A percentile compares a stretch with the other conserved stretches of the same genome.
These are phyloP conservation scores for Phainopepla nitens DNA, from an alignment of 2,113 vertebrate species.

Conservation along the genomic window DNA sequence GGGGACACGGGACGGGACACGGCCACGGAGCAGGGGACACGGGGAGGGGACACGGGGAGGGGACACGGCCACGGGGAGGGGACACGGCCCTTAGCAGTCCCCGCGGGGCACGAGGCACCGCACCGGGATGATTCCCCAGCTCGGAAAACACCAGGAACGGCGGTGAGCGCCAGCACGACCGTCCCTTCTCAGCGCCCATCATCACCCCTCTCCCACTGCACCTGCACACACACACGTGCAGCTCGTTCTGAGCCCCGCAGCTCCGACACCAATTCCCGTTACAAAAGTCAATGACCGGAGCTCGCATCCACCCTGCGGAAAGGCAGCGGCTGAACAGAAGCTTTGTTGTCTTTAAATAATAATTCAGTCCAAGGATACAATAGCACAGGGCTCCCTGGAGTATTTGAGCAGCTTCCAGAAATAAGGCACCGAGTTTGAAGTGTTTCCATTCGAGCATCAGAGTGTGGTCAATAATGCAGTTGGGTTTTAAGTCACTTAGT, in stretches of 20 bases:
- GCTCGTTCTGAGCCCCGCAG: background rate
- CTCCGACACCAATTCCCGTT: background rate
- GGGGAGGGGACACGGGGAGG: background rate
- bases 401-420: background rate
- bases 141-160: background rate
- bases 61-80: background rate
- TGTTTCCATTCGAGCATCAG: background rate
- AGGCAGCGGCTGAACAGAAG: background rate
- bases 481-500: background rate
- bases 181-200: background rate
- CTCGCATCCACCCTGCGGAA: background rate
- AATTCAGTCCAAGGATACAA: background rate
- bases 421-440: background rate
- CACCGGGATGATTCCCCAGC: background rate
- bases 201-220: accelerated
- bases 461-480: background rate
- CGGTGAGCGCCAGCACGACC: background rate
- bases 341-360: slow-evolving; percentile 38
- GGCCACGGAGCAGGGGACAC: background rate
- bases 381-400: background rate
- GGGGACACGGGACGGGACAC: background rate
- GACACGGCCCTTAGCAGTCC: background rate
- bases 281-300: background rate
- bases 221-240: background rate
- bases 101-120: background rate